Evolutionary conservation across 2,888 invertebrate species (phyloP).

Genomic region (Coenonympha arcania): DNA sequence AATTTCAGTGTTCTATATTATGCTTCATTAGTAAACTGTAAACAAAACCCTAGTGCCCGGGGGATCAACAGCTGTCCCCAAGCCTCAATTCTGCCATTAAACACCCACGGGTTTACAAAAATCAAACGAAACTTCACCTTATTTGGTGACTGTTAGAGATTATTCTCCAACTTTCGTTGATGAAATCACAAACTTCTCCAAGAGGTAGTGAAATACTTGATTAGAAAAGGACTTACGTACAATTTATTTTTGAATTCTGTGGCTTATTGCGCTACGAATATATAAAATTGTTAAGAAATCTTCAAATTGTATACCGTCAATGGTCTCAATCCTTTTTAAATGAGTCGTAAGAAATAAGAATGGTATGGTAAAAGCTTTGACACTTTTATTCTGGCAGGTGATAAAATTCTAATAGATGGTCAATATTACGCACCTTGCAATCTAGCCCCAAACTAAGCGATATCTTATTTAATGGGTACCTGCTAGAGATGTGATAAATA

Average conservation of each 20-base stretch:
- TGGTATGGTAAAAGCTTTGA: no score
- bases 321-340: no score
- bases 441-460: no score
- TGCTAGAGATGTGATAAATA: no score
- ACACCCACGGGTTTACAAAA: slow-evolving; percentile 56
- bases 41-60: slow-evolving; percentile 64
- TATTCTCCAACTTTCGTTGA: not conserved
- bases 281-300: not conserved
- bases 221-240: slow-evolving; percentile 38
- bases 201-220: slow-evolving; percentile 25
- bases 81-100: slow-evolving; percentile 61
- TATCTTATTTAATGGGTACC: no score
- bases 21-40: slow-evolving; percentile 63
- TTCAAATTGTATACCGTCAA: no score
- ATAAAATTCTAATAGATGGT: no score
- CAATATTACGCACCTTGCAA: no score
- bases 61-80: slow-evolving; percentile 71
- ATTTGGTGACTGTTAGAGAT: slow-evolving; percentile 18
- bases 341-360: no score
- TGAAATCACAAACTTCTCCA: slow-evolving; percentile 21
- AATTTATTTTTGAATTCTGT: slow-evolving; percentile 31
- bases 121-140: slow-evolving; percentile 35
- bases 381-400: no score
- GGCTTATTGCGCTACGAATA: no score
- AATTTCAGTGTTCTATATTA: slow-evolving; percentile 30